phyloP scores from a whole-genome alignment of 2,113 vertebrate genomes.

The Passer domesticus region DNA sequence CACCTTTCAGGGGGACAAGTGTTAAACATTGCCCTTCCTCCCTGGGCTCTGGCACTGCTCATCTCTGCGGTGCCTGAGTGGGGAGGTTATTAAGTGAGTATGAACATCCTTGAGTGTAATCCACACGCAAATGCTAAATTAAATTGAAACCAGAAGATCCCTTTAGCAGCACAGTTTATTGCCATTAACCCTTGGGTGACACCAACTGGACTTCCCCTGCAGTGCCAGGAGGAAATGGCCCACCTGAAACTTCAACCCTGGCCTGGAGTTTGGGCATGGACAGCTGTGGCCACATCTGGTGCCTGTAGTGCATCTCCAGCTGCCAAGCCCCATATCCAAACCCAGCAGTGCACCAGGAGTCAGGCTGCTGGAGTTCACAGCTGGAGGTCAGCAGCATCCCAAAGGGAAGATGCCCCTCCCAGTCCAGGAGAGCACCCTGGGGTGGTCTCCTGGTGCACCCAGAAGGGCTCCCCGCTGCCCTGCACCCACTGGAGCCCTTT shows the following conservation, averaged over 20 bases:
- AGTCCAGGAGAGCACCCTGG: neutral
- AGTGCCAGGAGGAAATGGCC: neutral
- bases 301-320: neutral
- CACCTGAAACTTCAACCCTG: neutral
- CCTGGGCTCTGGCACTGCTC: neutral
- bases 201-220: neutral
- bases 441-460: neutral
- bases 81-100: slow-evolving; percentile 29
- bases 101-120: slow-evolving; percentile 36
- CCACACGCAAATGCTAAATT: slow-evolving; percentile 37
- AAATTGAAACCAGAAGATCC: slow-evolving; percentile 57
- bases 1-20: neutral
- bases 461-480: neutral
- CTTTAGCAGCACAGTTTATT: neutral
- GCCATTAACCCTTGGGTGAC: slow-evolving; percentile 6
- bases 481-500: neutral
- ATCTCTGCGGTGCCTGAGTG: neutral
- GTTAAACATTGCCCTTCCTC: neutral
- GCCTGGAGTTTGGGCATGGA: neutral
- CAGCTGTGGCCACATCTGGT: neutral
- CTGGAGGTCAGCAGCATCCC: neutral
- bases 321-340: neutral
- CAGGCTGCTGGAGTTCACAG: accelerated
- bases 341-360: neutral
- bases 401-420: neutral